These are phyloP conservation scores for Dendrolimus punctatus DNA, from an alignment of 1,140 invertebrate genomes.

Conservation along the genomic window DNA sequence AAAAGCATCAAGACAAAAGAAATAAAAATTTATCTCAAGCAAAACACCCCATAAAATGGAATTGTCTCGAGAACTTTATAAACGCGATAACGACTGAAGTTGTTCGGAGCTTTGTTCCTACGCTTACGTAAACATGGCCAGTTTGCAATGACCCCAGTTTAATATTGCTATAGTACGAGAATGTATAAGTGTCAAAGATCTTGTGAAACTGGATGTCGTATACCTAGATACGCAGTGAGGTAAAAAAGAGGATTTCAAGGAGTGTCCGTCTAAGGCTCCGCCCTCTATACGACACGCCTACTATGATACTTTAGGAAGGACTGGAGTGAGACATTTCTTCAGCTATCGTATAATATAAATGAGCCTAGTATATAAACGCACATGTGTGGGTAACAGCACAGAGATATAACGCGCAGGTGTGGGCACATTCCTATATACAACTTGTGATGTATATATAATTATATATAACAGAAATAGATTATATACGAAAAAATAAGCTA, in stretches of 20 bases:
- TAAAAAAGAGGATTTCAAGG: conserved; percentile 67
- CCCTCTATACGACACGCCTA: conserved; percentile 52
- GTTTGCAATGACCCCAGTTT: conserved; percentile 20
- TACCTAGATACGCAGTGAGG: conserved; percentile 62
- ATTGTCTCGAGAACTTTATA: conserved; percentile 69
- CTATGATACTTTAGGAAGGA: conserved; percentile 36
- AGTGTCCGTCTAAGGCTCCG: conserved; percentile 57
- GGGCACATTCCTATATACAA: background rate
- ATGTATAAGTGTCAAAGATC: conserved; percentile 26
- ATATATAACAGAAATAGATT: background rate
- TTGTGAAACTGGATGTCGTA: conserved; percentile 39
- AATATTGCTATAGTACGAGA: background rate
- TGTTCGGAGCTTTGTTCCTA: conserved; percentile 62
- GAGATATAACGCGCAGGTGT: background rate
- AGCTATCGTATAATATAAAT: conserved; percentile 27
- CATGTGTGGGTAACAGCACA: background rate
- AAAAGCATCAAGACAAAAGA: conserved; percentile 52
- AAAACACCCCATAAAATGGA: conserved; percentile 69
- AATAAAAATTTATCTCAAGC: conserved; percentile 66
- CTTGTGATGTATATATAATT: conserved; percentile 1
- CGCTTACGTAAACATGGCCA: conserved; percentile 63
- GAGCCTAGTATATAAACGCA: conserved; percentile 11
- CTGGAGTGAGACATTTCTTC: conserved; percentile 57
- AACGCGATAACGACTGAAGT: conserved; percentile 69
- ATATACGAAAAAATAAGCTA: no score